Percentiles rank a stretch among this genome's conserved stretches.
Conservation (phyloP, 1,140 invertebrate genomes). For the Ctenoplectra terminalis region DNA sequence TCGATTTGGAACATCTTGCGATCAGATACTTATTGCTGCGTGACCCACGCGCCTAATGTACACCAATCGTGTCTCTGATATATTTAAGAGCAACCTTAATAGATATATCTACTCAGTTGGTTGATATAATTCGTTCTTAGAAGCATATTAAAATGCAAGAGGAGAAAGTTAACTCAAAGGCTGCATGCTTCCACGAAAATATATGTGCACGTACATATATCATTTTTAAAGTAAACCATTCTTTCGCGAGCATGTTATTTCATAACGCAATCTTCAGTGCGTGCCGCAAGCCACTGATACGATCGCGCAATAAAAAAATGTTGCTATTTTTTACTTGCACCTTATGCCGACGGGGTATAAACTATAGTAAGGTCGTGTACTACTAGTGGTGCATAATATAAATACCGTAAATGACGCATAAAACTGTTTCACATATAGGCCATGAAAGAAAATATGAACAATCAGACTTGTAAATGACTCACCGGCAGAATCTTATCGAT, state of each 20-base stretch:
- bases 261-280: conserved; percentile 26
- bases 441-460: conserved; percentile 31
- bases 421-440: conserved; percentile 46
- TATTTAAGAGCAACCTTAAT: too few relatives aligned
- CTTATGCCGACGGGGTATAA: not conserved
- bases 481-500: not conserved
- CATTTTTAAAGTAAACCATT: not conserved
- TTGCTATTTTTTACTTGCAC: conserved; percentile 36
- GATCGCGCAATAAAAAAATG: conserved; percentile 47
- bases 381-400: conserved; percentile 19
- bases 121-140: not conserved
- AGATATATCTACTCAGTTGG: too few relatives aligned
- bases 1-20: too few relatives aligned
- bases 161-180: too few relatives aligned
- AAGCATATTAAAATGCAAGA: not conserved
- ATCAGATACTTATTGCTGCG: too few relatives aligned
- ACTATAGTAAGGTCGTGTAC: not conserved
- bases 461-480: not conserved
- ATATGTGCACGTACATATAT: not conserved
- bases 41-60: too few relatives aligned
- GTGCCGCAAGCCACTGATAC: conserved; percentile 26
- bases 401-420: conserved; percentile 47
- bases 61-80: too few relatives aligned
- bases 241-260: conserved; percentile 2
- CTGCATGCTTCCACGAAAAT: not conserved